These are phyloP conservation scores for Onthophagus taurus DNA, from an alignment of 1,140 invertebrate species.

Conservation along the genomic window DNA sequence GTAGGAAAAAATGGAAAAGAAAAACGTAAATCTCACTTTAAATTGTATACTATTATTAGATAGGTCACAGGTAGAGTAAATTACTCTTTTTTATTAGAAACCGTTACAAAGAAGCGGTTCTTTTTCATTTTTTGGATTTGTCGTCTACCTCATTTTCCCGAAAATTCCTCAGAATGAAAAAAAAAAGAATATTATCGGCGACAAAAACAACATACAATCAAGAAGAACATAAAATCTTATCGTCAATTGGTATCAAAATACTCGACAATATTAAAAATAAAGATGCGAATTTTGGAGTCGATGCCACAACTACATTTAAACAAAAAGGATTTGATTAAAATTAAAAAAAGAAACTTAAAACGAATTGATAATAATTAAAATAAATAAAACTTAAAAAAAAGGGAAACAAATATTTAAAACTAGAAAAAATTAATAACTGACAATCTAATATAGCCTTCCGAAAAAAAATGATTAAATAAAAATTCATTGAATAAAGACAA, in stretches of 20 bases:
- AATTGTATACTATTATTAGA: conserved; percentile 25
- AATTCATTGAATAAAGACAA: neutral
- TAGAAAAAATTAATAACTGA: conserved; percentile 21
- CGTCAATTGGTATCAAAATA: too few species aligned
- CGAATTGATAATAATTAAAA: conserved; percentile 10
- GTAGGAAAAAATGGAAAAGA: conserved; percentile 13
- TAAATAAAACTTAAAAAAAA: conserved; percentile 15
- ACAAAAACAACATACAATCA: too few species aligned
- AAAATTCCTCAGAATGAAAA: conserved; percentile 9
- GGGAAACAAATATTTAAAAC: conserved; percentile 18
- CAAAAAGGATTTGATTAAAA: conserved; percentile 8
- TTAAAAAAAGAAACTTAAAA: conserved; percentile 12
- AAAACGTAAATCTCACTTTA: too few species aligned
- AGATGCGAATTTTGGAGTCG: too few species aligned
- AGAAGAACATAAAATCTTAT: too few species aligned
- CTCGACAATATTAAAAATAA: too few species aligned
- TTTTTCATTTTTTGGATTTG: conserved; percentile 4
- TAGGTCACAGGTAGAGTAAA: conserved; percentile 33
- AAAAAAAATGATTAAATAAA: neutral
- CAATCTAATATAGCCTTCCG: conserved; percentile 25
- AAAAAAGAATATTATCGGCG: too few species aligned
- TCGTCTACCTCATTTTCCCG: conserved; percentile 2
- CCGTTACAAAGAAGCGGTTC: neutral
- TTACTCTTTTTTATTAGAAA: conserved; percentile 25
- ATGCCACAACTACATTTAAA: neutral